A percentile compares a stretch with the other conserved stretches of the same genome.
Evolutionary conservation across 2,888 invertebrate genomes (phyloP).

Genomic region (Amphipyra berbera): DNA sequence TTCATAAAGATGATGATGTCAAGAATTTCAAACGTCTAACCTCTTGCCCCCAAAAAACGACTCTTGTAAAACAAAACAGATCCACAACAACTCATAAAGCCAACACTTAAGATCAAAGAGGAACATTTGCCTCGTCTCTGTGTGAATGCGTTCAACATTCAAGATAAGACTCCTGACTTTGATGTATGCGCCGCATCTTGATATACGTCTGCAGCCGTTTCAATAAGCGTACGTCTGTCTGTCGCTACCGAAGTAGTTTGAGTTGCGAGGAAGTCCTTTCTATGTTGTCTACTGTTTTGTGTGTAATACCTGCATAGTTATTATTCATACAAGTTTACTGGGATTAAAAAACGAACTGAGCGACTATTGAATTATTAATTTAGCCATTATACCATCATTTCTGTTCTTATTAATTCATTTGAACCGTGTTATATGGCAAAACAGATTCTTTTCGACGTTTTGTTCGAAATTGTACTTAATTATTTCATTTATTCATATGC

Average conservation of each 20-base stretch:
- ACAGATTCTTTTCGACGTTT: too few species aligned
- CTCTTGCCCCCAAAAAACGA: slow-evolving; percentile 26
- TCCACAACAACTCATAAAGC: slow-evolving; percentile 54
- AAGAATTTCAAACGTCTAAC: slow-evolving; percentile 5
- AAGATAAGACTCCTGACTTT: slow-evolving; percentile 77
- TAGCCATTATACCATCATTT: too few species aligned
- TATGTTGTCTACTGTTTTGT: slow-evolving; percentile 29
- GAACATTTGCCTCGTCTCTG: slow-evolving; percentile 57
- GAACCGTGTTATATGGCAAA: too few species aligned
- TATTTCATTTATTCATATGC: too few species aligned
- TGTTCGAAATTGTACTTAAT: too few species aligned
- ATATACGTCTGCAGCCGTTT: slow-evolving; percentile 75
- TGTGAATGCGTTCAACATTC: slow-evolving; percentile 68
- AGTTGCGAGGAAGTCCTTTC: slow-evolving; percentile 46
- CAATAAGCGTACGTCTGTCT: slow-evolving; percentile 67
- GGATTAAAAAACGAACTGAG: slow-evolving; percentile 5
- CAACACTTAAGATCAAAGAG: slow-evolving; percentile 52
- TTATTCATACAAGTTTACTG: not conserved
- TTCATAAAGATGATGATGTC: slow-evolving; percentile 7
- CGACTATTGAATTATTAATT: too few species aligned
- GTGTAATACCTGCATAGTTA: slow-evolving; percentile 1
- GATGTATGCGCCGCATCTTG: slow-evolving; percentile 78
- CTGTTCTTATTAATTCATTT: too few species aligned
- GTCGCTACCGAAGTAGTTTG: slow-evolving; percentile 60
- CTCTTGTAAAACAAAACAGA: slow-evolving; percentile 33